Conservation (phyloP, 2,888 invertebrate genomes). For the Cheilosia impressa region DNA sequence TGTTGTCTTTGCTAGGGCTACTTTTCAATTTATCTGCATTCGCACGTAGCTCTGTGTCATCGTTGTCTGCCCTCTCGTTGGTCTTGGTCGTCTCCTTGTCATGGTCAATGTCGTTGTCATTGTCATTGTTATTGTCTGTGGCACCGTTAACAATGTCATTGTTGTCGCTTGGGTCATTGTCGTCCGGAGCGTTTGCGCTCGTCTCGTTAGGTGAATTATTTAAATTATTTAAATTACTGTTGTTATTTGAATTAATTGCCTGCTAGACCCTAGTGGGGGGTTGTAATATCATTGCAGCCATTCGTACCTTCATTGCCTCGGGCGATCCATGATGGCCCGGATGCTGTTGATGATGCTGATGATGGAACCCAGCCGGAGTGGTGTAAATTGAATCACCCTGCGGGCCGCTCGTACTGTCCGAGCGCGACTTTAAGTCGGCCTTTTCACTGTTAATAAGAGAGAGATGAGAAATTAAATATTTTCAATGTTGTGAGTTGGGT, state of each 20-base stretch:
- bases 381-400: constrained; percentile 91
- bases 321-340: constrained; percentile 85
- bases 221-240: constrained; percentile 76
- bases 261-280: constrained; percentile 92
- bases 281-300: constrained; percentile 94
- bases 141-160: background rate
- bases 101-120: constrained; percentile 15
- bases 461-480: too few relatives aligned
- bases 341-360: constrained; percentile 81
- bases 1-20: constrained; percentile 63
- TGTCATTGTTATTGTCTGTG: constrained; percentile 44
- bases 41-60: constrained; percentile 13
- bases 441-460: constrained; percentile 80
- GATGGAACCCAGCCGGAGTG: constrained; percentile 84
- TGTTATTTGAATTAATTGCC: constrained; percentile 82
- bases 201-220: constrained; percentile 72
- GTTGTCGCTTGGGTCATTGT: constrained; percentile 48
- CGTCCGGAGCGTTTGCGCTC: constrained; percentile 38
- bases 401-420: constrained; percentile 85
- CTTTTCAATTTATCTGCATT: constrained; percentile 66
- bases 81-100: constrained; percentile 13
- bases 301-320: constrained; percentile 94
- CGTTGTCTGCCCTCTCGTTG: constrained; percentile 26
- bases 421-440: constrained; percentile 84
- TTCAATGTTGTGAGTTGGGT: too few relatives aligned